Evolutionary conservation across 2,888 invertebrate species (phyloP).

Genomic region (Hyles lineata): DNA sequence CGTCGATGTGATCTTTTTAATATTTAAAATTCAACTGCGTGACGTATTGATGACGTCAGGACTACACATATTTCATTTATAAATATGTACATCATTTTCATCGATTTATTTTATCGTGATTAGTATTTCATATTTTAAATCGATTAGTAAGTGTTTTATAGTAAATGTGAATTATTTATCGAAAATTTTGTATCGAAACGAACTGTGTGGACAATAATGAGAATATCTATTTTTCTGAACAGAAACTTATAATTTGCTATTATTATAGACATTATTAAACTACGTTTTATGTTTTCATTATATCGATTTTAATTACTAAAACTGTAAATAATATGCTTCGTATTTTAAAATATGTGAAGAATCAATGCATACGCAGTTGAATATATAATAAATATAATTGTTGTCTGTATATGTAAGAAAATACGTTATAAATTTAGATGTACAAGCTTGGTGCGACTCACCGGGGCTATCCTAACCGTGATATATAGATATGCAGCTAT

Average conservation of each 20-base stretch:
- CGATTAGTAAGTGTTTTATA: background rate
- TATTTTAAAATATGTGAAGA: background rate
- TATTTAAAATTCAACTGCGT: constrained; percentile 9
- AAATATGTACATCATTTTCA: too few relatives aligned
- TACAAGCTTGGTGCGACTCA: constrained; percentile 22
- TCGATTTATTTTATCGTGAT: too few relatives aligned
- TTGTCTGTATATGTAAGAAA: constrained; percentile 12
- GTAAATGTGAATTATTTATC: background rate
- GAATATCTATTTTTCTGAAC: too few relatives aligned
- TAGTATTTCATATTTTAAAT: background rate
- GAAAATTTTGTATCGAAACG: too few relatives aligned
- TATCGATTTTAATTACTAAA: too few relatives aligned
- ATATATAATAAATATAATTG: constrained; percentile 20
- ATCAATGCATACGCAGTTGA: constrained; percentile 3
- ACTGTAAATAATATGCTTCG: background rate
- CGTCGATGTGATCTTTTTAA: constrained; percentile 6
- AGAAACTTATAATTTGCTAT: too few relatives aligned
- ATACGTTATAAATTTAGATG: background rate
- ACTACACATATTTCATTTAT: background rate
- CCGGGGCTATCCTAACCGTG: constrained; percentile 18
- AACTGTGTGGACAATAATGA: too few relatives aligned
- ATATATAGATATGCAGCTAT: constrained; percentile 24
- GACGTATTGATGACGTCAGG: background rate
- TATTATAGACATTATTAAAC: too few relatives aligned
- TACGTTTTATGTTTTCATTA: too few relatives aligned